Conservation (phyloP, 2,797 vertebrate species). For the Sphenopsis melanotis region DNA sequence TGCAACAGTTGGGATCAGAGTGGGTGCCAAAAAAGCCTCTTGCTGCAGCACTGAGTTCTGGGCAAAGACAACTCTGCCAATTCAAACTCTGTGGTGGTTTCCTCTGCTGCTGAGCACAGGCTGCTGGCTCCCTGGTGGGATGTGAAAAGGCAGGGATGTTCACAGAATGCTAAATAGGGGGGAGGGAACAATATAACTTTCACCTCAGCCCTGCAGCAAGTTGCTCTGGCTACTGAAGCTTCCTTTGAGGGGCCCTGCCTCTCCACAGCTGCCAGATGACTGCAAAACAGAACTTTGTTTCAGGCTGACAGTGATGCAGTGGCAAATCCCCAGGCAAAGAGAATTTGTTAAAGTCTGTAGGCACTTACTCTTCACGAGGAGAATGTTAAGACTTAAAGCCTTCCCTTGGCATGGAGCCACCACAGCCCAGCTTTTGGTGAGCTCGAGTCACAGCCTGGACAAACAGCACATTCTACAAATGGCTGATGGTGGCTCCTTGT, state of each 20-base stretch:
- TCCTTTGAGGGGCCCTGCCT: background rate
- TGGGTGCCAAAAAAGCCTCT: background rate
- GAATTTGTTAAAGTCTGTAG: background rate
- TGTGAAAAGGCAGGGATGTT: background rate
- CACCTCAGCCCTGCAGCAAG: background rate
- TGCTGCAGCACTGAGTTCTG: background rate
- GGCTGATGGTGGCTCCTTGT: background rate
- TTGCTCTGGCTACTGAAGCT: constrained; percentile 16
- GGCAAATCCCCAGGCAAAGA: background rate
- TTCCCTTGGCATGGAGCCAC: background rate
- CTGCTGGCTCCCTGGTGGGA: background rate
- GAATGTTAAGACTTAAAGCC: background rate
- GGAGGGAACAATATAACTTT: background rate
- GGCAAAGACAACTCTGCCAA: background rate
- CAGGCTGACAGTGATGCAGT: background rate
- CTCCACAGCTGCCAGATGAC: background rate
- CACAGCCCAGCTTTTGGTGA: background rate
- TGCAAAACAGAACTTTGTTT: constrained; percentile 12
- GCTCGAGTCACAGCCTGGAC: background rate
- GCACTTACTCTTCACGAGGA: constrained; percentile 15
- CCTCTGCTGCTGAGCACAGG: background rate
- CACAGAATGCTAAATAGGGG: background rate
- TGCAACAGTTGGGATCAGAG: background rate
- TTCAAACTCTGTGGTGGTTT: background rate
- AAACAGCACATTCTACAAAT: background rate